phyloP scores from a whole-genome alignment of 2,797 vertebrate species.

The Okamejei kenojei region DNA sequence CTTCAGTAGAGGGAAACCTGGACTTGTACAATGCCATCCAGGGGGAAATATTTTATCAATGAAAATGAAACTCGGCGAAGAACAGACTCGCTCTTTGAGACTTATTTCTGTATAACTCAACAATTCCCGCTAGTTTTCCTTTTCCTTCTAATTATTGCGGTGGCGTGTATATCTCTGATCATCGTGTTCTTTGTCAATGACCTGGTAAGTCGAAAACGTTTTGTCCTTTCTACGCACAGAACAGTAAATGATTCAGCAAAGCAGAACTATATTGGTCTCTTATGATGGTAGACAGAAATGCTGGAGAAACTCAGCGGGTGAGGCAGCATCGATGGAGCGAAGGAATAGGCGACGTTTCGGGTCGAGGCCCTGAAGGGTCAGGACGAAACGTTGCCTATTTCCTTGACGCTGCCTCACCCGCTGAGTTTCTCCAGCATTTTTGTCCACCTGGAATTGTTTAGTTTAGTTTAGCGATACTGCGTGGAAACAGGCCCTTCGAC shows the following conservation, averaged over 20 bases:
- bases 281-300: no score
- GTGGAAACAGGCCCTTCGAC: no score
- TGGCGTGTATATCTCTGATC: constrained; percentile 66
- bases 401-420: no score
- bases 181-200: constrained; percentile 60
- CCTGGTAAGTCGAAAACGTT: constrained; percentile 62
- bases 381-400: no score
- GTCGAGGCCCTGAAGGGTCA: no score
- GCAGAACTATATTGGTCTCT: no score
- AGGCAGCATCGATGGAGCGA: no score
- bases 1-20: neutral
- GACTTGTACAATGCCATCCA: constrained; percentile 75
- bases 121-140: constrained; percentile 77
- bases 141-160: constrained; percentile 72
- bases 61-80: constrained; percentile 73
- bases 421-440: no score
- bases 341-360: no score
- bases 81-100: constrained; percentile 71
- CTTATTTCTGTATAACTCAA: constrained; percentile 84
- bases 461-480: no score
- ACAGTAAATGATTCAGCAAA: neutral
- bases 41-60: constrained; percentile 88
- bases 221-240: neutral
- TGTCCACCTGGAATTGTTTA: no score
- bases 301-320: no score